A percentile compares a stretch with the other conserved stretches of the same genome.
Conservation (phyloP, 2,888 invertebrate species). For the Morinoia aosen region DNA sequence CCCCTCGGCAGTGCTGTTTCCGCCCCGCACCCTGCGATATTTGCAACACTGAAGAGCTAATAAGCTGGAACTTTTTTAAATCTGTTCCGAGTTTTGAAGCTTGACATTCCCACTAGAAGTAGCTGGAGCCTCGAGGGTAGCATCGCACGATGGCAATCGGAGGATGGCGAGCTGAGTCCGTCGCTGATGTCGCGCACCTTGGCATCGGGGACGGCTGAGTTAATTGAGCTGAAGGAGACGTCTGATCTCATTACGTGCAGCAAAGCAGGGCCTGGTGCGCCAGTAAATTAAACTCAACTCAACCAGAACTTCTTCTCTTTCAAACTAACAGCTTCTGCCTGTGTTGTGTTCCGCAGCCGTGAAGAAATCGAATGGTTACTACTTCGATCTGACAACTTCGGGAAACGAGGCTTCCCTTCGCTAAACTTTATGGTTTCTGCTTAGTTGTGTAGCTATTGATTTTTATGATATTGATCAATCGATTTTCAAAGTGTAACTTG, state of each 20-base stretch:
- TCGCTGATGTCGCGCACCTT: not conserved
- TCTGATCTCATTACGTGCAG: constrained; percentile 2
- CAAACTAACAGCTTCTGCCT: not conserved
- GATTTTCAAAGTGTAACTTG: not conserved
- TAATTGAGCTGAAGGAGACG: not conserved
- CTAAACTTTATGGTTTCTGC: not conserved
- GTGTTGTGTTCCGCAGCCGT: not conserved
- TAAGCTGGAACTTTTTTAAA: not conserved
- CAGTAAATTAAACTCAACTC: not conserved
- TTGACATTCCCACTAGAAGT: not conserved
- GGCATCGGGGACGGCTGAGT: not conserved
- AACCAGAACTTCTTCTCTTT: not conserved
- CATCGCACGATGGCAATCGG: not conserved
- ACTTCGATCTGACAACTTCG: not conserved
- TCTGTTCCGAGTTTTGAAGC: not conserved
- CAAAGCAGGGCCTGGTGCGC: not conserved
- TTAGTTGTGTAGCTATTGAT: not conserved
- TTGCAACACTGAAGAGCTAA: not conserved
- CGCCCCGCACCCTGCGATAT: not conserved
- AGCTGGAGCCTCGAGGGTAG: not conserved
- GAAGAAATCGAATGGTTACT: not conserved
- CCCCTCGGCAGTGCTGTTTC: not conserved
- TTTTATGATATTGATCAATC: not conserved
- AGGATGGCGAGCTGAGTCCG: not conserved
- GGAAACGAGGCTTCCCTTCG: not conserved